Conservation (phyloP, 2,888 invertebrate genomes). For the Cryptus armator region DNA sequence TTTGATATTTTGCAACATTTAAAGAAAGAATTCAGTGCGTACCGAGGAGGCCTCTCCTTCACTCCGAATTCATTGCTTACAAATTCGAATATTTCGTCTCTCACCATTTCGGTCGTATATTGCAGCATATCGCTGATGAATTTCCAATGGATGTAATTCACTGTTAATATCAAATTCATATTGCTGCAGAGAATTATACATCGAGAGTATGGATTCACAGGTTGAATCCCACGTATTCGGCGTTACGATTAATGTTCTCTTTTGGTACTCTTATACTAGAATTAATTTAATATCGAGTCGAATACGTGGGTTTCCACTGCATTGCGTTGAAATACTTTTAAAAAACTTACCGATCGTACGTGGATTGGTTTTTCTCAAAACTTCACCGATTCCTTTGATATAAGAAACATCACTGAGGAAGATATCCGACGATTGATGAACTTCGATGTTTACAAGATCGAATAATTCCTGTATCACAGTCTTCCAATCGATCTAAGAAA, state of each 20-base stretch:
- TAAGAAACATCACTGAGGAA: not conserved
- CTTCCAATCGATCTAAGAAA: conserved; percentile 51
- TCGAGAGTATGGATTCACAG: no score
- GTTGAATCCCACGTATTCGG: not conserved
- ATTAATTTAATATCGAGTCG: not conserved
- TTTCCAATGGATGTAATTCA: conserved; percentile 72
- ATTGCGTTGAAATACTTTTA: not conserved
- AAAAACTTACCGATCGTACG: conserved; percentile 67
- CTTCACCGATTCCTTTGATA: conserved; percentile 36
- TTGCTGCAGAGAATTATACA: conserved; percentile 43
- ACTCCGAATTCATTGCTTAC: not conserved
- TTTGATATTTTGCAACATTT: not conserved
- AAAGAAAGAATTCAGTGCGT: not conserved
- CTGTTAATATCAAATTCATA: conserved; percentile 73
- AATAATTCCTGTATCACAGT: conserved; percentile 46
- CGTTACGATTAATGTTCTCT: no score
- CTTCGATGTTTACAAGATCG: conserved; percentile 48
- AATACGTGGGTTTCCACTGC: not conserved
- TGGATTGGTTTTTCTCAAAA: conserved; percentile 59
- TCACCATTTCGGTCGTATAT: conserved; percentile 59
- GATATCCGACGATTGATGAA: conserved; percentile 20
- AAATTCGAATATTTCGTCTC: conserved; percentile 25
- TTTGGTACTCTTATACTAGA: not conserved
- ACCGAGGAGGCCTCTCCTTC: conserved; percentile 30
- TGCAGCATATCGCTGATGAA: conserved; percentile 64